Base-by-base conservation (phyloP, 2,113 vertebrate species). In the Coregonus clupeaformis region DNA sequence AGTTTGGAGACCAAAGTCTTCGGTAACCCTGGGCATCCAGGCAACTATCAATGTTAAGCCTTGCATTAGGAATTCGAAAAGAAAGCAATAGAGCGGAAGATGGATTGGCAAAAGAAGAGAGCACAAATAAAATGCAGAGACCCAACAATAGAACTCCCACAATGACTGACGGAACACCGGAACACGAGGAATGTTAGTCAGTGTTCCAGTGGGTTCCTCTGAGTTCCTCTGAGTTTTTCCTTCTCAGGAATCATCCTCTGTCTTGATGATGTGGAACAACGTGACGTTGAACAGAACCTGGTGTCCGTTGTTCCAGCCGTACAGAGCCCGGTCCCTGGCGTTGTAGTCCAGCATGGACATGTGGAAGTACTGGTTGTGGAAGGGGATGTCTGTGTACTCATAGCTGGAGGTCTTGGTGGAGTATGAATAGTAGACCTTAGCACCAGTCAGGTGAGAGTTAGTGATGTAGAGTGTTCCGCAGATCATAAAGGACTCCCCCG, bases 331-430 rank as follows among this genome's bases (percentile, higher is more conserved):
- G 83, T 99, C 98, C 86, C 96, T 94, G 73, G 96, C 93, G 29
- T 99, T 99, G 92, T 99, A 99, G 91, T 98, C 98, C 88, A 99
- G 89, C 98, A 99, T 99, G 73, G 98, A 99, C 92, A 99, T 97
- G 91, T 99, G 98, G 83, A 98, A 99, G 87, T 98, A 99, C 79
- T 98, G 98, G 80, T 99, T 99, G 77, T 99, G 98, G 82, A 99
- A 98, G 12, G 98, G 98, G 84, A 99, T 97, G 92, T 99, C 98
- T 69, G 94, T 98, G 32, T 99, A 99, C 88, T 99, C 97, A 0
- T 99, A 99, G 0, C 93, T 94, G 85, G 98, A 99, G 5, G 95
- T 96, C 92, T 97, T 97, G 36, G 98, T 99, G 83, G 97, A 97
- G 79, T 98, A 99, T 0, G 98, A 95, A 18, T 98, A 99, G 91